Evolutionary conservation across 2,797 vertebrate species (phyloP).

Genomic region (Pseudochaenichthys georgianus): DNA sequence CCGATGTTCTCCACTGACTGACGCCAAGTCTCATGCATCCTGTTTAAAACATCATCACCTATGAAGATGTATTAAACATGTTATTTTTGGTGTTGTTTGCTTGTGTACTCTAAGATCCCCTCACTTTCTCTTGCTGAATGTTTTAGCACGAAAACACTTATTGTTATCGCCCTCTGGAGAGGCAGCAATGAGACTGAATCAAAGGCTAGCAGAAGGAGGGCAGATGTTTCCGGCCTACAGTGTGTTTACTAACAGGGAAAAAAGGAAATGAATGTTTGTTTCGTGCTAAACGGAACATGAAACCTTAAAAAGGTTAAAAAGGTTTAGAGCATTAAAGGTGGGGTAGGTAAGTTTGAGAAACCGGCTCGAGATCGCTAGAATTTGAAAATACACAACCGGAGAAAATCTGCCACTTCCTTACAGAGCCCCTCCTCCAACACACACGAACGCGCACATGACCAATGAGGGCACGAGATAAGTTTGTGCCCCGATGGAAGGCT

Average conservation of each 20-base stretch:
- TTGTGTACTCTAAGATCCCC: background rate
- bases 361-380: too few species aligned
- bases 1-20: conserved; percentile 47
- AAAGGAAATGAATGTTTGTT: background rate
- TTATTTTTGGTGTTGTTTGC: conserved; percentile 29
- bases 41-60: conserved; percentile 43
- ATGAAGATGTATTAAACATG: conserved; percentile 13
- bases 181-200: conserved; percentile 6
- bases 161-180: conserved; percentile 37
- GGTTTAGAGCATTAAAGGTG: background rate
- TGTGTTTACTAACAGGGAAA: conserved; percentile 4
- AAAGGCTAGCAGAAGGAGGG: conserved; percentile 6
- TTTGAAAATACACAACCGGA: too few species aligned
- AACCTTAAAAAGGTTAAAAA: background rate
- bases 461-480: too few species aligned
- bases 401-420: too few species aligned
- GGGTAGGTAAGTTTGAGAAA: too few species aligned
- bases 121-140: conserved; percentile 8
- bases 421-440: too few species aligned
- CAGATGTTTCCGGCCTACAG: conserved; percentile 7
- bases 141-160: conserved; percentile 34
- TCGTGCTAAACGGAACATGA: background rate
- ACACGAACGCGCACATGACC: too few species aligned
- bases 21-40: conserved; percentile 49
- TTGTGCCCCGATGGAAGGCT: too few species aligned